A percentile compares a stretch with the other conserved stretches of the same genome.
phyloP scores from a whole-genome alignment of 2,888 invertebrate genomes.

The Leuctra nigra region DNA sequence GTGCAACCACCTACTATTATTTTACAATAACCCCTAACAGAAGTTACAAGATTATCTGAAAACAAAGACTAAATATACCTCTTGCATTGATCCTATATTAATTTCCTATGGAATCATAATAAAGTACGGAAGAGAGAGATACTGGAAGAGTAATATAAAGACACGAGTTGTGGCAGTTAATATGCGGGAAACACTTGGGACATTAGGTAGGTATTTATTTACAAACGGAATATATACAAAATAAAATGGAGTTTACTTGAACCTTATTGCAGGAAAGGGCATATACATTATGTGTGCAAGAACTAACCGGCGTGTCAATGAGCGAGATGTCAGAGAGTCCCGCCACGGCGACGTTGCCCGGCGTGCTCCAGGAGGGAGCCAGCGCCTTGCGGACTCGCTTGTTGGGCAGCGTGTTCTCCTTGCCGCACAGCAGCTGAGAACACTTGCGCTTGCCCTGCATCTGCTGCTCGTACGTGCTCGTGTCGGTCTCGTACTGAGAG shows the following conservation, averaged over 20 bases:
- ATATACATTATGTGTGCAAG: too few relatives aligned
- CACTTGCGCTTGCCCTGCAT: constrained; percentile 43
- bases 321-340: constrained; percentile 55
- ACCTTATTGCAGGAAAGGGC: neutral
- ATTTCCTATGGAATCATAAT: too few relatives aligned
- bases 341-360: constrained; percentile 41
- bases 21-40: too few relatives aligned
- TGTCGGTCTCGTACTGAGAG: constrained; percentile 43
- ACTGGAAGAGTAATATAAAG: too few relatives aligned
- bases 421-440: constrained; percentile 43
- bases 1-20: too few relatives aligned
- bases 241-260: neutral
- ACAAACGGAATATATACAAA: neutral
- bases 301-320: constrained; percentile 67
- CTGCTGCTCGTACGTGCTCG: constrained; percentile 26
- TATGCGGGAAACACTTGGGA: too few relatives aligned
- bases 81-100: too few relatives aligned
- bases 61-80: too few relatives aligned
- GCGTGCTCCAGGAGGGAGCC: constrained; percentile 62
- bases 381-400: constrained; percentile 77
- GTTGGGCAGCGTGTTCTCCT: constrained; percentile 59
- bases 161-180: too few relatives aligned
- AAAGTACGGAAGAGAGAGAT: too few relatives aligned
- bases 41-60: too few relatives aligned
- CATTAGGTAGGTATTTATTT: neutral